Conservation (phyloP, 2,888 invertebrate species). For the Bellardia pandia region DNA sequence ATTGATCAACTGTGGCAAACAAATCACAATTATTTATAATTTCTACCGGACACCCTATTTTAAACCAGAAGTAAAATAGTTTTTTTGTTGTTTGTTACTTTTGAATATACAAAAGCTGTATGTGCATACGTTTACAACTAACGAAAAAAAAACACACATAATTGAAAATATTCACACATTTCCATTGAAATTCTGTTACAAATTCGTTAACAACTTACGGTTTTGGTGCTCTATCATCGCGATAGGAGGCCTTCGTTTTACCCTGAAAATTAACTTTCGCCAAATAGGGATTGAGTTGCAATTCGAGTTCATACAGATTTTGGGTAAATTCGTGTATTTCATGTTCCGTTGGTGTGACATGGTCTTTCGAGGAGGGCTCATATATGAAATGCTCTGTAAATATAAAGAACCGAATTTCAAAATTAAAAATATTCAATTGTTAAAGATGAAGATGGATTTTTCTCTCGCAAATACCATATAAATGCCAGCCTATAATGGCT, state of each 20-base stretch:
- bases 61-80: slow-evolving; percentile 41
- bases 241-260: slow-evolving; percentile 77
- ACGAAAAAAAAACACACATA: neutral
- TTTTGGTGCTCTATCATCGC: slow-evolving; percentile 78
- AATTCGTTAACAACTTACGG: slow-evolving; percentile 76
- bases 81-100: neutral
- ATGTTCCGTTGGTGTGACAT: slow-evolving; percentile 67
- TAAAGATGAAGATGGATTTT: neutral
- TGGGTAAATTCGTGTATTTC: slow-evolving; percentile 76
- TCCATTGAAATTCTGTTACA: slow-evolving; percentile 7
- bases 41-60: slow-evolving; percentile 6
- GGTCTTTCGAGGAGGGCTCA: slow-evolving; percentile 48
- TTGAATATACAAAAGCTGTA: neutral
- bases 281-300: slow-evolving; percentile 76
- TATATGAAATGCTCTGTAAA: slow-evolving; percentile 77
- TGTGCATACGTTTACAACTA: slow-evolving; percentile 15
- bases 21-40: too few relatives aligned
- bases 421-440: neutral
- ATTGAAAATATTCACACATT: slow-evolving; percentile 3
- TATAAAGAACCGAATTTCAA: neutral
- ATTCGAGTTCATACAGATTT: slow-evolving; percentile 77
- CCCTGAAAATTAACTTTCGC: slow-evolving; percentile 79
- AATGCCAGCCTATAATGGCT: slow-evolving; percentile 79
- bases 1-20: too few relatives aligned
- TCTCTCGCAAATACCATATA: slow-evolving; percentile 77